Percentiles rank a stretch among this genome's conserved stretches.
These are phyloP conservation scores for Penaeus vannamei DNA, from an alignment of 1,140 invertebrate genomes.

Conservation along the genomic window DNA sequence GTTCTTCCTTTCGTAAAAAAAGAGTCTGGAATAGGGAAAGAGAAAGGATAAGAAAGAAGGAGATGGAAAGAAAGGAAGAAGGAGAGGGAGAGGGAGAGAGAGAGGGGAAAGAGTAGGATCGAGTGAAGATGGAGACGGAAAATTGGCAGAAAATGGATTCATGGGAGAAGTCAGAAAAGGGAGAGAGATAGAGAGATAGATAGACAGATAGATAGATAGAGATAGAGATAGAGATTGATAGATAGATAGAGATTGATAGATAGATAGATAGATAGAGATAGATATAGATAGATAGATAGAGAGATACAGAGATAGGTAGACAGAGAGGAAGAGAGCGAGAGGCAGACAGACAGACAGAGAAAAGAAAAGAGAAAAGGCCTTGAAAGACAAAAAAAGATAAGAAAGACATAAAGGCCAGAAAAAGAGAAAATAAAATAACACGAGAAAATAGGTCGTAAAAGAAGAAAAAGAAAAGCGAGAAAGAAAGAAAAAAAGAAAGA, in stretches of 20 bases:
- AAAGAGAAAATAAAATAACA: slow-evolving; percentile 20
- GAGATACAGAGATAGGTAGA: no score
- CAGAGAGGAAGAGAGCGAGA: neutral
- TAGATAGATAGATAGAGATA: slow-evolving; percentile 21
- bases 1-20: neutral
- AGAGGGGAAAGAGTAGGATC: neutral
- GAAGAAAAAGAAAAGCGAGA: neutral
- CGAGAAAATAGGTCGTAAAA: neutral
- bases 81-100: neutral
- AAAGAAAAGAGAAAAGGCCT: neutral
- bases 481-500: neutral
- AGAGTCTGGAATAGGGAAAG: slow-evolving; percentile 22
- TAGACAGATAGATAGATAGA: neutral
- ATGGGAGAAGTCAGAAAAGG: no score
- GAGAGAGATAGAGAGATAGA: neutral
- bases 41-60: slow-evolving; percentile 27
- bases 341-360: neutral
- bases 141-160: neutral
- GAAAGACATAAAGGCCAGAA: neutral
- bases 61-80: neutral
- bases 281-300: neutral
- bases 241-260: slow-evolving; percentile 20
- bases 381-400: neutral
- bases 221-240: neutral
- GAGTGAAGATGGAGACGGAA: neutral